Evolutionary conservation across 2,797 vertebrate genomes (phyloP), one percentile per base, ranked within the genome.

Genomic region (Epinephelus malabaricus): DNA sequence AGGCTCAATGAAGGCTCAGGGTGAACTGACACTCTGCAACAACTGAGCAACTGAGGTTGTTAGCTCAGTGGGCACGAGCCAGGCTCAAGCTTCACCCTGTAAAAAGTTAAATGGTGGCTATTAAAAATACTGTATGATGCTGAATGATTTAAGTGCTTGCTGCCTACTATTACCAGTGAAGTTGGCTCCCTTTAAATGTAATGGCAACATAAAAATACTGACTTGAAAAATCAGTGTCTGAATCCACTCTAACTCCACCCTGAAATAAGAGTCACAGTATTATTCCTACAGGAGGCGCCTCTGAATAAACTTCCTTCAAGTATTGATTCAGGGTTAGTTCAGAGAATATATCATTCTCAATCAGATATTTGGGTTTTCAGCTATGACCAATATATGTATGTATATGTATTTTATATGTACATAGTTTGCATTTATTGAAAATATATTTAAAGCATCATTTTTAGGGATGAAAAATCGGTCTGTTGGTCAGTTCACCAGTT

Each of bases 1-100:
- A 86, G 91, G 91, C 92, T 93, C 88, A 94, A 4, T 1, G 61
- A 70, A 82, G 87, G 92, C 87, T 93, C 85, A 86, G 80, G 43
- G 81, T 66, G 83, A 92, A 83, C 85, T 90, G 92, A 94, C 89
- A 88, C 82, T 59, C 73, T 6, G 76, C 18, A 50, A 93, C 92
- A 92, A 91, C 86, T 90, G 91, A 92, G 81, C 25, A 11, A 69
- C 69, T 23, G 69, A 82, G 82, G 73, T 46, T 56, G 73, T 87
- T 82, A 83, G 77, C 62, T 63, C 59, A 54, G 46, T 6, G 6
- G 63, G 70, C 73, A 60, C 62, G 23, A 84, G 82, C 30, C 12
- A 11, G 60, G 60, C 82, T 69, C 60, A 12, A 43, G 72, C 73
- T 65, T 82, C 73, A 54, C 50, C 49, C 55, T 65, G 72, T 76